A percentile compares a stretch with the other conserved stretches of the same genome.
Conservation (phyloP, 2,797 vertebrate genomes). For the Sarcoramphus papa region DNA sequence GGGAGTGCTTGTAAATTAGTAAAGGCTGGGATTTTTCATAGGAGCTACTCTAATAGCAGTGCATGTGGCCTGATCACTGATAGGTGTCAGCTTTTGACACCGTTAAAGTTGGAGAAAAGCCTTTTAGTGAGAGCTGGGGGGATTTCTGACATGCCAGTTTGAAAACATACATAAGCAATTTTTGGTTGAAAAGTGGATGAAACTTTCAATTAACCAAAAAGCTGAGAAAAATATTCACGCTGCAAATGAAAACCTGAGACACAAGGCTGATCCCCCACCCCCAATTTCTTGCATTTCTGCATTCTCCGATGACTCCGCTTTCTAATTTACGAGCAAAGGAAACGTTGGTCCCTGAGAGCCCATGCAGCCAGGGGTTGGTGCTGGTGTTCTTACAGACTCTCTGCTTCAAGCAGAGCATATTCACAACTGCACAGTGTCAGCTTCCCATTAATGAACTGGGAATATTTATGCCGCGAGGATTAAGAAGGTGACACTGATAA, state of each 20-base stretch:
- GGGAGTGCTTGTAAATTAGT: neutral
- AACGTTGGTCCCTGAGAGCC: rapidly evolving
- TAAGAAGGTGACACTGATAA: neutral
- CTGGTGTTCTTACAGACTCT: neutral
- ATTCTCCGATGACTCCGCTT: rapidly evolving
- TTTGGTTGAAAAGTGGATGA: neutral
- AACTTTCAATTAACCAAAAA: neutral
- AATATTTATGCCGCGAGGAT: neutral
- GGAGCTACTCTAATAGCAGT: neutral
- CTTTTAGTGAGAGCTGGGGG: neutral
- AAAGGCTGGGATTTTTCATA: neutral
- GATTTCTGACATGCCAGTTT: neutral
- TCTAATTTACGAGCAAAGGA: neutral
- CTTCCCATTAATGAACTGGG: neutral
- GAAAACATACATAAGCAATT: rapidly evolving
- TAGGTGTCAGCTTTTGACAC: neutral
- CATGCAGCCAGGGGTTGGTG: neutral
- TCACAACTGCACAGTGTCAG: neutral
- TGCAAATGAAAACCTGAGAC: neutral
- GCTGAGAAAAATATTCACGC: neutral
- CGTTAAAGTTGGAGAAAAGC: neutral
- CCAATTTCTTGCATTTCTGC: neutral
- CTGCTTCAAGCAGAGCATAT: neutral
- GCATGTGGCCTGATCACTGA: neutral
- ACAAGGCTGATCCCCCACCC: too few relatives aligned